These are phyloP conservation scores for Grammomys surdaster DNA, from an alignment of 2,113 vertebrate species.

Conservation along the genomic window DNA sequence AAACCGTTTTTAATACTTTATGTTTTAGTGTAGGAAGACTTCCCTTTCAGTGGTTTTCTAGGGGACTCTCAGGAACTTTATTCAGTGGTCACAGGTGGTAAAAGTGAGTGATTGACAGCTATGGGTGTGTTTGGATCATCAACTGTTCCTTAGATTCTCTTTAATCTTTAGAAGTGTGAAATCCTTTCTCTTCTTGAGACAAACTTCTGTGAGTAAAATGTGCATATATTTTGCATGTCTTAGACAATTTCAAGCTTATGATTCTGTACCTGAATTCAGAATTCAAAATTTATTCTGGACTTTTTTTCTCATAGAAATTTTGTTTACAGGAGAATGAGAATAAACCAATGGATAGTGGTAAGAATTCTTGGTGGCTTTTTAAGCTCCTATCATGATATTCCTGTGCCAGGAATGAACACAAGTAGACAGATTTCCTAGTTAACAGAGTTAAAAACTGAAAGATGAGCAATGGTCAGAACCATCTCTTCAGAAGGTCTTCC, in stretches of 20 bases:
- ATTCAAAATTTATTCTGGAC: neutral
- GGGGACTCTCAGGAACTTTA: neutral
- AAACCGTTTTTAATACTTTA: neutral
- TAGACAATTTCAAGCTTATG: neutral
- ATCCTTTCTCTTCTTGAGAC: neutral
- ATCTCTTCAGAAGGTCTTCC: neutral
- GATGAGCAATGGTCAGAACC: neutral
- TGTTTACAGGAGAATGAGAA: neutral
- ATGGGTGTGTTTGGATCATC: neutral
- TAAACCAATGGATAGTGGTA: neutral
- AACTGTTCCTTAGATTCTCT: neutral
- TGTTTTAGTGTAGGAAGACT: neutral
- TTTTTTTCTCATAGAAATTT: neutral
- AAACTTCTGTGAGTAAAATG: neutral
- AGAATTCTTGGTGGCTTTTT: neutral
- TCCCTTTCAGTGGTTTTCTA: neutral
- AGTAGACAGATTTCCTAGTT: neutral
- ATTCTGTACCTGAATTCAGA: neutral
- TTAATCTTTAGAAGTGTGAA: neutral
- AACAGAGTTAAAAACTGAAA: neutral
- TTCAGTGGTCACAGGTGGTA: neutral
- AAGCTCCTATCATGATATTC: neutral
- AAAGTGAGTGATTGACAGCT: fast-evolving
- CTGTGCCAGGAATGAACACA: neutral
- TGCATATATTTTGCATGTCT: neutral